These are phyloP conservation scores for Myripristis murdjan DNA, from an alignment of 2,797 vertebrate species.

Conservation along the genomic window DNA sequence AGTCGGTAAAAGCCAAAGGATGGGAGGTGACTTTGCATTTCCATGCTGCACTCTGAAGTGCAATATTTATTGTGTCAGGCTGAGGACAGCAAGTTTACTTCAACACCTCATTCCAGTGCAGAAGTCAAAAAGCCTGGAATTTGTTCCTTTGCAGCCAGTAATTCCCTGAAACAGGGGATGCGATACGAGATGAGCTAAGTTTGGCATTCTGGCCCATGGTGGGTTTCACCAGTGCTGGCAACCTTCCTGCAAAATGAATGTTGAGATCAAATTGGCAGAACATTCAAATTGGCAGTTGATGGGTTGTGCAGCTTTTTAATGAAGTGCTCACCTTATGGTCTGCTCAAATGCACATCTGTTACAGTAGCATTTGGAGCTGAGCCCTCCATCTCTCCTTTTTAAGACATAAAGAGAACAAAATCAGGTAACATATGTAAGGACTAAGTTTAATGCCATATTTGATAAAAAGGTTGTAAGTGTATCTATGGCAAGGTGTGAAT, in stretches of 20 bases:
- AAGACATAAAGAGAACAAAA: neutral
- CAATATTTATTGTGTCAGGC: slow-evolving; percentile 34
- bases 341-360: slow-evolving; percentile 47
- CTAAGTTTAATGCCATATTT: neutral
- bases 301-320: slow-evolving; percentile 34
- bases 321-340: slow-evolving; percentile 40
- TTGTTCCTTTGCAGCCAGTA: slow-evolving; percentile 44
- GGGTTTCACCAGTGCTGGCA: slow-evolving; percentile 40
- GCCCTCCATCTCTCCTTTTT: slow-evolving; percentile 13
- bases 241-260: slow-evolving; percentile 17
- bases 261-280: slow-evolving; percentile 41
- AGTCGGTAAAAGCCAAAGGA: slow-evolving; percentile 28
- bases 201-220: slow-evolving; percentile 35
- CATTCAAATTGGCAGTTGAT: slow-evolving; percentile 28
- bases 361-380: slow-evolving; percentile 5
- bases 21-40: slow-evolving; percentile 1
- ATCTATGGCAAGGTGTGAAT: neutral
- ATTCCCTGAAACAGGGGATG: slow-evolving; percentile 49
- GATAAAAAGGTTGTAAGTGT: neutral
- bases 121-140: slow-evolving; percentile 38
- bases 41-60: neutral
- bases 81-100: slow-evolving; percentile 19
- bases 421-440: neutral
- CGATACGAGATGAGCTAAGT: slow-evolving; percentile 41
- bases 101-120: slow-evolving; percentile 33